phyloP scores from a whole-genome alignment of 2,113 vertebrate genomes.

The Sander lucioperca region DNA sequence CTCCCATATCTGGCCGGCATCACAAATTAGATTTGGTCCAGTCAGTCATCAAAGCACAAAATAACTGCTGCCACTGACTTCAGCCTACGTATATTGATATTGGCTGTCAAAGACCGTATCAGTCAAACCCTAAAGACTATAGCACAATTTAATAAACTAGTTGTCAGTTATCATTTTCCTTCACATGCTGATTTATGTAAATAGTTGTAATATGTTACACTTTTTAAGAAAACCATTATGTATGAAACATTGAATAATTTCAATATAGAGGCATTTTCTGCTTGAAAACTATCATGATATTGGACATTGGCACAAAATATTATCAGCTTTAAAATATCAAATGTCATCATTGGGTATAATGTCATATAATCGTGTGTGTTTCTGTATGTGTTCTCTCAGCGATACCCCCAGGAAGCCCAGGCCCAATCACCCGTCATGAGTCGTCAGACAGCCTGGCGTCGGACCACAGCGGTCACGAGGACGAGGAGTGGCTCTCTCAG shows the following conservation, averaged over 20 bases:
- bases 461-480: conserved; percentile 94
- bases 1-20: not conserved
- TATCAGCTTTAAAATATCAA: conserved; percentile 1
- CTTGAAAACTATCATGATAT: not conserved
- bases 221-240: not conserved
- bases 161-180: conserved; percentile 25
- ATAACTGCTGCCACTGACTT: not conserved
- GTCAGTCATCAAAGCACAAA: not conserved
- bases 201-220: not conserved
- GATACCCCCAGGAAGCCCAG: conserved; percentile 91
- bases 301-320: not conserved
- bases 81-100: not conserved
- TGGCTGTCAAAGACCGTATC: conserved; percentile 1
- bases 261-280: not conserved
- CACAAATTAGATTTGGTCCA: not conserved
- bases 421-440: conserved; percentile 92
- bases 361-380: not conserved
- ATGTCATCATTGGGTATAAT: not conserved
- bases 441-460: conserved; percentile 96
- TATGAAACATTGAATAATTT: not conserved
- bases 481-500: conserved; percentile 99
- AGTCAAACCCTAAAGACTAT: not conserved
- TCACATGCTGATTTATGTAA: conserved; percentile 17
- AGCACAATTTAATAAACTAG: conserved; percentile 18
- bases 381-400: conserved; percentile 77